Conservation (phyloP, 2,113 vertebrate genomes). For the Daphoenositta chrysoptera region DNA sequence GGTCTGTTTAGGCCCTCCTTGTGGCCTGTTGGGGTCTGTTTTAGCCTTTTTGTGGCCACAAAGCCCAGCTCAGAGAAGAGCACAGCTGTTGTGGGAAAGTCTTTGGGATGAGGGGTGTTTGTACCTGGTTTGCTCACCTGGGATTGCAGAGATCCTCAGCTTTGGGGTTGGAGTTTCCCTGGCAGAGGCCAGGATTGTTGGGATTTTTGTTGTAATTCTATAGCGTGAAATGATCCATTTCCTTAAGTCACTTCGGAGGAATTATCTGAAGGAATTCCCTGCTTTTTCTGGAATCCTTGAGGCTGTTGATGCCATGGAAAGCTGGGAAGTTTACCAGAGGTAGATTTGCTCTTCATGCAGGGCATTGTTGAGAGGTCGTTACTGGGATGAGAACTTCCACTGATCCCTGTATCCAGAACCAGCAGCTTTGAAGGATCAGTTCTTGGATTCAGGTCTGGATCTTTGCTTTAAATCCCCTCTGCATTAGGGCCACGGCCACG, state of each 20-base stretch:
- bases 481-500: accelerated
- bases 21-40: not conserved
- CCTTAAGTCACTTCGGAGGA: not conserved
- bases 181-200: not conserved
- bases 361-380: not conserved
- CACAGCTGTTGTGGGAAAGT: not conserved
- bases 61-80: not conserved
- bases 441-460: not conserved
- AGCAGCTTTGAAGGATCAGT: not conserved
- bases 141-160: not conserved
- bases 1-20: not conserved
- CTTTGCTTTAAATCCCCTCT: not conserved
- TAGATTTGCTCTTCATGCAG: not conserved
- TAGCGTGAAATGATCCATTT: not conserved
- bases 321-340: not conserved
- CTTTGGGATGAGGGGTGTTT: not conserved
- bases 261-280: not conserved
- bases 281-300: not conserved
- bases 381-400: not conserved
- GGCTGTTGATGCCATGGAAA: not conserved
- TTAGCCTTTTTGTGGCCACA: not conserved
- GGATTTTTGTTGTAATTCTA: not conserved
- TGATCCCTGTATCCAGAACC: not conserved
- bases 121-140: not conserved
- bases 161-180: not conserved